Evolutionary conservation across 2,113 vertebrate species (phyloP).

Genomic region (Pterocles gutturalis): DNA sequence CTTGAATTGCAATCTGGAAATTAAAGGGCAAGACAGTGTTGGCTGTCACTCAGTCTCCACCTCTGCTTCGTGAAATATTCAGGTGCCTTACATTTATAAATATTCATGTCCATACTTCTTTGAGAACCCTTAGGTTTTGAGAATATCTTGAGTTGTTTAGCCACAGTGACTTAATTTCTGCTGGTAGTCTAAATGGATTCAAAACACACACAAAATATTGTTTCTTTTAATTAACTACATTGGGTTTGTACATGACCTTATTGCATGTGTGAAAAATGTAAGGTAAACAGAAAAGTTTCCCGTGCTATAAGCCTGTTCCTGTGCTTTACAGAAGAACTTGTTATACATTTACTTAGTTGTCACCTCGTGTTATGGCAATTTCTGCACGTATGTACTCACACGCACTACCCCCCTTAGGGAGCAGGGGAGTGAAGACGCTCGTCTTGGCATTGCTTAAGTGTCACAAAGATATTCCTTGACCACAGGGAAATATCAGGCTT

Average conservation of each 20-base stretch:
- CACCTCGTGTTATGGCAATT: neutral
- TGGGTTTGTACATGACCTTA: neutral
- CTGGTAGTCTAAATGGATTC: neutral
- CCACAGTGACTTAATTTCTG: neutral
- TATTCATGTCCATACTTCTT: neutral
- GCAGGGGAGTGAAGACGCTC: neutral
- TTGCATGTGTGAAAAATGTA: neutral
- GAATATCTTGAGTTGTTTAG: neutral
- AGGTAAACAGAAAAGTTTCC: neutral
- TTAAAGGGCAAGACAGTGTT: neutral
- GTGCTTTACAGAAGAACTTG: neutral
- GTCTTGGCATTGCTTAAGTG: neutral
- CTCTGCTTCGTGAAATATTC: slow-evolving; percentile 14
- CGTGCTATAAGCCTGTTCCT: neutral
- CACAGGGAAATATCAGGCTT: neutral
- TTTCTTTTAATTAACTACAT: neutral
- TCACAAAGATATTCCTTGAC: neutral
- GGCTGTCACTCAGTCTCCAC: neutral
- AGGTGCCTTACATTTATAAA: neutral
- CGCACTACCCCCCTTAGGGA: neutral
- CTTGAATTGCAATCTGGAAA: neutral
- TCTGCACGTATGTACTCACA: accelerated
- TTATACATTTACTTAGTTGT: neutral
- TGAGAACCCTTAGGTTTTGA: neutral
- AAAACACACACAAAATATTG: neutral